Percentiles rank a stretch among this genome's conserved stretches.
These are phyloP conservation scores for Pristionchus fissidentatus DNA, from an alignment of 2,888 invertebrate species.

Conservation along the genomic window DNA sequence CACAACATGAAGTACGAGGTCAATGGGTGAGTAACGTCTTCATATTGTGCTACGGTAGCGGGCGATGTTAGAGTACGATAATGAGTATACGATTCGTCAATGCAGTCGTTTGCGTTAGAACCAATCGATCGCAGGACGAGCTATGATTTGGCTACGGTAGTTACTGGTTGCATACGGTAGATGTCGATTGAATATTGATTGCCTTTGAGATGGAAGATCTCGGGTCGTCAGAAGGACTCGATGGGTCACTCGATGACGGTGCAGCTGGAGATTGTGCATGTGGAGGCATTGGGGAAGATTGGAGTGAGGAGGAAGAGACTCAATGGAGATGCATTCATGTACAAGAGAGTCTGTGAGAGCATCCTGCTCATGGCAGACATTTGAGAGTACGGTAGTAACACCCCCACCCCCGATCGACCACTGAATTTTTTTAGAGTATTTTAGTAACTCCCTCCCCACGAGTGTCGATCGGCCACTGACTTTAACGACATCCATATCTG, in stretches of 20 bases:
- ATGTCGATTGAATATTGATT: too few species aligned
- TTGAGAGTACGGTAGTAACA: background rate
- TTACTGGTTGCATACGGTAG: too few species aligned
- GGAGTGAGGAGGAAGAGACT: conserved; percentile 75
- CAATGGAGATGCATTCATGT: conserved; percentile 86
- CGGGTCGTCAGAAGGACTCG: conserved; percentile 81
- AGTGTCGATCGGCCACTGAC: too few species aligned
- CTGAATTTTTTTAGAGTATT: too few species aligned
- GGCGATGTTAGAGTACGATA: background rate
- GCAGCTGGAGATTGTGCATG: conserved; percentile 82
- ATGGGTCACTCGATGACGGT: conserved; percentile 81
- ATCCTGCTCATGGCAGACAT: conserved; percentile 77
- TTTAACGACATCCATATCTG: too few species aligned
- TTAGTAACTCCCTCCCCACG: too few species aligned
- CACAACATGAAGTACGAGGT: conserved; percentile 65
- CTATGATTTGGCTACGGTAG: background rate
- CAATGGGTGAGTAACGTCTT: conserved; percentile 61
- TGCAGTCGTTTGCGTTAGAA: background rate
- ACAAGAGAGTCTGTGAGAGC: conserved; percentile 86
- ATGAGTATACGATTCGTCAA: background rate
- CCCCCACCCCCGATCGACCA: too few species aligned
- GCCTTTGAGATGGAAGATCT: conserved; percentile 82
- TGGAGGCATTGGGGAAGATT: conserved; percentile 76
- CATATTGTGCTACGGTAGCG: background rate
- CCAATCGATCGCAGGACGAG: too few species aligned